A percentile compares a stretch with the other conserved stretches of the same genome.
Evolutionary conservation across 2,113 vertebrate species (phyloP).

Genomic region (Prunella himalayana): DNA sequence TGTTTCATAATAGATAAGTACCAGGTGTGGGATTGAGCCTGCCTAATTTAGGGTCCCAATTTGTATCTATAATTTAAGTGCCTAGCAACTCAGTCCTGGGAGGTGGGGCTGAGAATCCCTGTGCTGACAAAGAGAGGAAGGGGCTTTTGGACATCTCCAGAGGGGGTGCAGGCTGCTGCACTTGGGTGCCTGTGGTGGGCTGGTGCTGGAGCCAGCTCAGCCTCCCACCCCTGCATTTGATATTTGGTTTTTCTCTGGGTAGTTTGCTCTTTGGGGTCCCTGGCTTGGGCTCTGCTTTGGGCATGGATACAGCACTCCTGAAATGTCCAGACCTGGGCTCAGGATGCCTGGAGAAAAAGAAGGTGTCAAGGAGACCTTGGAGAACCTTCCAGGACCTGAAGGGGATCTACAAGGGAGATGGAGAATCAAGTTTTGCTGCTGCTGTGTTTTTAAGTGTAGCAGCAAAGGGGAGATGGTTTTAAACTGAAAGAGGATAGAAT

Average conservation of each 20-base stretch:
- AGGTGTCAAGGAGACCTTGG: not conserved
- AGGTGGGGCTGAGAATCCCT: not conserved
- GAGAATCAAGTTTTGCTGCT: no score
- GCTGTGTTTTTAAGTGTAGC: no score
- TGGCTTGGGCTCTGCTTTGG: not conserved
- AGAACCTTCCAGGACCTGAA: not conserved
- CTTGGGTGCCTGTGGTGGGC: rapidly evolving
- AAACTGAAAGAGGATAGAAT: not conserved
- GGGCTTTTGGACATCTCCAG: not conserved
- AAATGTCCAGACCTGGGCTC: not conserved
- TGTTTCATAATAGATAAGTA: slow-evolving; percentile 35
- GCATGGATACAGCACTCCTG: rapidly evolving
- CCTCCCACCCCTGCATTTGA: not conserved
- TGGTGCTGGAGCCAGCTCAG: not conserved
- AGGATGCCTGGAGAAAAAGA: not conserved
- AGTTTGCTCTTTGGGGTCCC: not conserved
- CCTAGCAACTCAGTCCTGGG: not conserved
- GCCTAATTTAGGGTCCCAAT: slow-evolving; percentile 11
- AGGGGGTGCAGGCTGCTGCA: not conserved
- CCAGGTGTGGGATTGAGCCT: slow-evolving; percentile 30
- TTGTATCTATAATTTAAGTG: not conserved
- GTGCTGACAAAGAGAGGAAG: not conserved
- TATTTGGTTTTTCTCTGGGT: not conserved
- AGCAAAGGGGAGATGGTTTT: not conserved
- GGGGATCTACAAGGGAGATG: not conserved